Evolutionary conservation across 2,797 vertebrate genomes (phyloP).

Genomic region (Tapera naevia): DNA sequence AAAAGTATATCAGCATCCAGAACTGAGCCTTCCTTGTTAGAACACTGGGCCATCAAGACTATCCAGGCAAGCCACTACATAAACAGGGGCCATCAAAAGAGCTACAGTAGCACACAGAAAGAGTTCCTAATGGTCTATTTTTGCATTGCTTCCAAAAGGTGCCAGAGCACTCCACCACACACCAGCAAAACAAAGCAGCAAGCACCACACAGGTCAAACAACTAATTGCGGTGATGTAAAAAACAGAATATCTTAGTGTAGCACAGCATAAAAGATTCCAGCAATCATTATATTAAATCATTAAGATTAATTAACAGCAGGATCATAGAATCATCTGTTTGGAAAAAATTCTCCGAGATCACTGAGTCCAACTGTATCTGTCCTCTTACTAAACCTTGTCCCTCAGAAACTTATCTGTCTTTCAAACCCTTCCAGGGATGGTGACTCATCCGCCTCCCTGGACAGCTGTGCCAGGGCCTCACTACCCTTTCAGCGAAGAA

Average conservation of each 20-base stretch:
- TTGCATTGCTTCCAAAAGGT: too few species aligned
- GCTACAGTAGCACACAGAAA: neutral
- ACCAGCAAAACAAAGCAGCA: neutral
- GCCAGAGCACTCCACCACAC: rapidly evolving
- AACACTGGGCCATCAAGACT: neutral
- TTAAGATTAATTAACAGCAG: rapidly evolving
- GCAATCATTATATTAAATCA: rapidly evolving
- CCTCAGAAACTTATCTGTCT: too few species aligned
- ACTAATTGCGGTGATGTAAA: too few species aligned
- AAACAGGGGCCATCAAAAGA: rapidly evolving
- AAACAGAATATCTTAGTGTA: rapidly evolving
- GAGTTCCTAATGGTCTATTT: too few species aligned
- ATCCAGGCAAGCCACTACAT: rapidly evolving
- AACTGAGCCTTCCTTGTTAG: neutral
- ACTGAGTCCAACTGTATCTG: too few species aligned
- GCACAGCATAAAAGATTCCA: rapidly evolving
- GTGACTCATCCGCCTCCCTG: too few species aligned
- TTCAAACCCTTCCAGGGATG: too few species aligned
- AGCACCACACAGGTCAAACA: neutral
- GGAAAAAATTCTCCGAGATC: too few species aligned
- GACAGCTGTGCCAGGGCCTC: too few species aligned
- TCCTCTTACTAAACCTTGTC: too few species aligned
- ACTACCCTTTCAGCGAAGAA: too few species aligned
- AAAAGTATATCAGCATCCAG: rapidly evolving
- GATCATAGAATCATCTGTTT: too few species aligned